A percentile compares a stretch with the other conserved stretches of the same genome.
Evolutionary conservation across 2,888 invertebrate species (phyloP).

Genomic region (Tachystola acroxantha): DNA sequence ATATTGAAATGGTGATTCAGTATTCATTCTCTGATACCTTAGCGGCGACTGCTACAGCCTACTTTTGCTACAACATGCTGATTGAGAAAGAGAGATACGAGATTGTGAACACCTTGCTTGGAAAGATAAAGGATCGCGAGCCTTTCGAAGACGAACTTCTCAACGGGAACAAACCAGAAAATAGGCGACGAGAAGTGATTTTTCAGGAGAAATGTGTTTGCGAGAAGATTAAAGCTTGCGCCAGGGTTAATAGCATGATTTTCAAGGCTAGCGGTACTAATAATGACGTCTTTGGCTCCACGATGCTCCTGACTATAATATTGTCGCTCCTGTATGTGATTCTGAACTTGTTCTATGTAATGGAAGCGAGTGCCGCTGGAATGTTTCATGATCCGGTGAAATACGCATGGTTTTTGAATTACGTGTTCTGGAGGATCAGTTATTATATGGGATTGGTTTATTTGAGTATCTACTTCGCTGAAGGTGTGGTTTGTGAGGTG

Average conservation of each 20-base stretch:
- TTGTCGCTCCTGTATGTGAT: constrained; percentile 32
- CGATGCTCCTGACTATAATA: constrained; percentile 33
- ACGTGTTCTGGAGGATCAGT: constrained; percentile 44
- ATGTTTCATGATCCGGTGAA: constrained; percentile 40
- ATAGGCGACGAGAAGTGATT: constrained; percentile 23
- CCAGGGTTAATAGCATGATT: constrained; percentile 41
- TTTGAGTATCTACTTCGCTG: constrained; percentile 36
- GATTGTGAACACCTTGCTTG: constrained; percentile 39
- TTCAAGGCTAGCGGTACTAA: constrained; percentile 26
- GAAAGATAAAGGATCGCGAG: constrained; percentile 30
- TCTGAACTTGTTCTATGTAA: constrained; percentile 53
- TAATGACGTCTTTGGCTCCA: constrained; percentile 37
- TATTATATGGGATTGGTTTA: constrained; percentile 34
- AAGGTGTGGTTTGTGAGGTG: constrained; percentile 39
- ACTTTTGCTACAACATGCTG: constrained; percentile 36
- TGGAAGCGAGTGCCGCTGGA: constrained; percentile 57
- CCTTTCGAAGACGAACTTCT: constrained; percentile 34
- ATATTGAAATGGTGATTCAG: constrained; percentile 41
- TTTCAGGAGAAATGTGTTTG: constrained; percentile 37
- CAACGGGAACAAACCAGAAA: constrained; percentile 23
- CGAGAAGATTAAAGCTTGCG: constrained; percentile 44
- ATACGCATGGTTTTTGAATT: constrained; percentile 42
- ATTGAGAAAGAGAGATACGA: constrained; percentile 36
- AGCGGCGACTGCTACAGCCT: constrained; percentile 31
- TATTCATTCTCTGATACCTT: constrained; percentile 36